Evolutionary conservation across 1,140 invertebrate genomes (phyloP).

Genomic region (Heliothis virescens): DNA sequence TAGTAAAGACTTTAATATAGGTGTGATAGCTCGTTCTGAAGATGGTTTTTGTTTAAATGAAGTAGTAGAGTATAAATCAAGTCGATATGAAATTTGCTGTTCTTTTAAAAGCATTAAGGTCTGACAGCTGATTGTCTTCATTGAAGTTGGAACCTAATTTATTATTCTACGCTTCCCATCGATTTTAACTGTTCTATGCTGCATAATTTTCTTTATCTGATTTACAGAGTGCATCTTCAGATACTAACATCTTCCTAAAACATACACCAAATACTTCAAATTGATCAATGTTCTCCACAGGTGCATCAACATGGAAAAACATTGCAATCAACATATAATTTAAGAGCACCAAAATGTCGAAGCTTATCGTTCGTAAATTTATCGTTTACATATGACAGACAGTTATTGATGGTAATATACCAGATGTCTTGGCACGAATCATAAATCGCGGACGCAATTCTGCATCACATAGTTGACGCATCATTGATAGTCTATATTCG

Average conservation of each 20-base stretch:
- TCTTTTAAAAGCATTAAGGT: too few relatives aligned
- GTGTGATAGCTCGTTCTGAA: too few relatives aligned
- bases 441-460: slow-evolving; percentile 49
- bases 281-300: slow-evolving; percentile 9
- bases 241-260: background rate
- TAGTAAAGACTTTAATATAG: too few relatives aligned
- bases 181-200: too few relatives aligned
- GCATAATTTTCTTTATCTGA: too few relatives aligned
- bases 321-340: slow-evolving; percentile 2
- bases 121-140: too few relatives aligned
- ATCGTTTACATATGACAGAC: slow-evolving; percentile 59
- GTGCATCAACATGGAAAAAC: slow-evolving; percentile 27
- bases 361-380: slow-evolving; percentile 50
- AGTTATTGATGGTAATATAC: slow-evolving; percentile 65
- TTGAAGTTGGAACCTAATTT: too few relatives aligned
- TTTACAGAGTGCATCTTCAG: too few relatives aligned
- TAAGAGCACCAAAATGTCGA: slow-evolving; percentile 35
- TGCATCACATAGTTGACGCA: slow-evolving; percentile 65
- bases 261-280: background rate
- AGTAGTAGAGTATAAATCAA: too few relatives aligned
- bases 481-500: slow-evolving; percentile 70
- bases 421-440: slow-evolving; percentile 56
- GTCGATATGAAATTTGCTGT: too few relatives aligned
- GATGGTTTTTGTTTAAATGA: too few relatives aligned
- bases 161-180: too few relatives aligned